These are phyloP conservation scores for Toxotes jaculatrix DNA, from an alignment of 2,113 vertebrate genomes.

Conservation along the genomic window DNA sequence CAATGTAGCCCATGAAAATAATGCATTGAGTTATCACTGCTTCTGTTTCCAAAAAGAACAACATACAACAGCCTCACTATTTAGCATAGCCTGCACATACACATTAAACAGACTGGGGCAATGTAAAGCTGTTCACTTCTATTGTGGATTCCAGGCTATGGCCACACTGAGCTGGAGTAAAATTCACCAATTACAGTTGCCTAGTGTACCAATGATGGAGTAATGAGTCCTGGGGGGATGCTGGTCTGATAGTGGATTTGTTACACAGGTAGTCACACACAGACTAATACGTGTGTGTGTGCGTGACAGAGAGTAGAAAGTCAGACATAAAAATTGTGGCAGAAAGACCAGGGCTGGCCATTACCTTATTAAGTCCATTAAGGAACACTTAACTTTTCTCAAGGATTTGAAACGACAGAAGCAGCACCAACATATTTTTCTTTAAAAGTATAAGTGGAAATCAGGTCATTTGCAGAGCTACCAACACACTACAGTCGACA, in stretches of 20 bases:
- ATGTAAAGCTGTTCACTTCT: neutral
- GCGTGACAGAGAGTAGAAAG: neutral
- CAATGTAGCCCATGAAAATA: too few species aligned
- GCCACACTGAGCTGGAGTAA: slow-evolving; percentile 8
- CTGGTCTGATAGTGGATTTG: slow-evolving; percentile 23
- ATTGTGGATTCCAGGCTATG: neutral
- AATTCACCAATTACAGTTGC: slow-evolving; percentile 62
- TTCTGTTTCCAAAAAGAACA: neutral
- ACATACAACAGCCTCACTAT: neutral
- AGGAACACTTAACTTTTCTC: slow-evolving; percentile 24
- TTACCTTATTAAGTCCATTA: slow-evolving; percentile 23
- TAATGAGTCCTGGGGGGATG: slow-evolving; percentile 49
- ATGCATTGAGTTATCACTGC: too few species aligned
- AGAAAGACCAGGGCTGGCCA: neutral
- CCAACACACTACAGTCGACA: slow-evolving; percentile 29
- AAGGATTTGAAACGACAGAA: slow-evolving; percentile 15
- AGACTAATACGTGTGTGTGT: neutral
- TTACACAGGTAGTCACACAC: slow-evolving; percentile 20
- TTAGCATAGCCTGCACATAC: neutral
- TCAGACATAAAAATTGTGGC: neutral
- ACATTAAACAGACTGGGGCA: neutral
- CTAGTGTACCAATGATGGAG: slow-evolving; percentile 46
- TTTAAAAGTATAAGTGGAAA: slow-evolving; percentile 31
- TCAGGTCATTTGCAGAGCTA: slow-evolving; percentile 23
- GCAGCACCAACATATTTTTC: slow-evolving; percentile 17